A percentile compares a stretch with the other conserved stretches of the same genome.
Evolutionary conservation across 2,888 invertebrate species (phyloP).

Genomic region (Ptychoptera albimana): DNA sequence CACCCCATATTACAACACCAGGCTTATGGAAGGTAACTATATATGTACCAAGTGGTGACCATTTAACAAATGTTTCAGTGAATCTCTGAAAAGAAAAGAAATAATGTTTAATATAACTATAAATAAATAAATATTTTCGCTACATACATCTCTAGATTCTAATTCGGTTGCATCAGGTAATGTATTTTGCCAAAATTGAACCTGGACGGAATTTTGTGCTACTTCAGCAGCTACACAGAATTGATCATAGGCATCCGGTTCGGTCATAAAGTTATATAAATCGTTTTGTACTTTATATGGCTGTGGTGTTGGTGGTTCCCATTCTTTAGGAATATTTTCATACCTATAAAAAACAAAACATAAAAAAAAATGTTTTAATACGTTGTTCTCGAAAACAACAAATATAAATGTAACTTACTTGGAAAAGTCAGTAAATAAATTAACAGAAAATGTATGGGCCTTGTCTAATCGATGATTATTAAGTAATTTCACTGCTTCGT

Average conservation of each 20-base stretch:
- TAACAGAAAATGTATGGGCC: conserved; percentile 84
- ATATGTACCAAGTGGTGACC: conserved; percentile 96
- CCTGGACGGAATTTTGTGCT: conserved; percentile 52
- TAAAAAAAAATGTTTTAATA: neutral
- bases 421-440: conserved; percentile 87
- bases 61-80: conserved; percentile 91
- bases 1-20: conserved; percentile 96
- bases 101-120: neutral
- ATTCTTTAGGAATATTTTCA: conserved; percentile 77
- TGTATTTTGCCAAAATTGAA: conserved; percentile 81
- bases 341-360: conserved; percentile 35
- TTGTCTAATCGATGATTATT: conserved; percentile 94
- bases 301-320: conserved; percentile 80
- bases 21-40: conserved; percentile 90
- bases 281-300: conserved; percentile 87
- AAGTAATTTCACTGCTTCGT: conserved; percentile 73
- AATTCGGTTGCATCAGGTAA: conserved; percentile 69
- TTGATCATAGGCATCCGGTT: conserved; percentile 93
- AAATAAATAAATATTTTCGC: neutral
- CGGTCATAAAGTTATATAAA: conserved; percentile 79
- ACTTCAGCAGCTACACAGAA: conserved; percentile 80
- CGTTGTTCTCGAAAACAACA: conserved; percentile 2
- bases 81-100: conserved; percentile 48
- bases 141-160: conserved; percentile 61
- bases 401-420: conserved; percentile 44